Conservation (phyloP, 2,113 vertebrate species). For the Spea multiplicata region DNA sequence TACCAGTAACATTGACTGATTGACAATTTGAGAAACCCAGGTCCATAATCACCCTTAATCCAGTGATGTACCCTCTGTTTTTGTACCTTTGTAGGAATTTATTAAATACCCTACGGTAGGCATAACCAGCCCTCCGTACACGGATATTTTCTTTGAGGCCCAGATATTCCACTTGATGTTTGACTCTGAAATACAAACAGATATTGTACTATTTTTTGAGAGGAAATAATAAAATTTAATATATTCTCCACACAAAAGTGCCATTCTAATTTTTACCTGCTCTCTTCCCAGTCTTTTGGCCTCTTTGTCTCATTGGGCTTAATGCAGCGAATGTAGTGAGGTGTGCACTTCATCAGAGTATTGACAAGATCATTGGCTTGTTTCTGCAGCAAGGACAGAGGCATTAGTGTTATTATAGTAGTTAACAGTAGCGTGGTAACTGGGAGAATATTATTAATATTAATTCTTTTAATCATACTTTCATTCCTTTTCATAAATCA, state of each 20-base stretch:
- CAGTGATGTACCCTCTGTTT: too few species aligned
- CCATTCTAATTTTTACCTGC: conserved; percentile 69
- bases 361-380: conserved; percentile 94
- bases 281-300: conserved; percentile 94
- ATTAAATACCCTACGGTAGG: conserved; percentile 85
- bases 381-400: conserved; percentile 68
- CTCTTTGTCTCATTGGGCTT: conserved; percentile 97
- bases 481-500: too few species aligned
- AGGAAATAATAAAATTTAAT: not conserved
- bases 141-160: conserved; percentile 92
- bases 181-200: conserved; percentile 65
- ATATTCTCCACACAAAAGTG: not conserved
- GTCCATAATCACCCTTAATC: too few species aligned
- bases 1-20: too few species aligned
- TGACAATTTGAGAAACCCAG: too few species aligned
- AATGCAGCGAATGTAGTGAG: conserved; percentile 97
- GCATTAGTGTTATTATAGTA: too few species aligned
- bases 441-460: too few species aligned
- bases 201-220: not conserved
- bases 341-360: conserved; percentile 92
- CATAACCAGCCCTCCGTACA: conserved; percentile 86
- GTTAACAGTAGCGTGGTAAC: too few species aligned
- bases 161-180: conserved; percentile 93
- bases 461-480: too few species aligned
- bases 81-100: conserved; percentile 90